Evolutionary conservation across 2,113 vertebrate genomes (phyloP), one percentile per base, ranked within the genome.

Genomic region (Spheniscus mendiculus): DNA sequence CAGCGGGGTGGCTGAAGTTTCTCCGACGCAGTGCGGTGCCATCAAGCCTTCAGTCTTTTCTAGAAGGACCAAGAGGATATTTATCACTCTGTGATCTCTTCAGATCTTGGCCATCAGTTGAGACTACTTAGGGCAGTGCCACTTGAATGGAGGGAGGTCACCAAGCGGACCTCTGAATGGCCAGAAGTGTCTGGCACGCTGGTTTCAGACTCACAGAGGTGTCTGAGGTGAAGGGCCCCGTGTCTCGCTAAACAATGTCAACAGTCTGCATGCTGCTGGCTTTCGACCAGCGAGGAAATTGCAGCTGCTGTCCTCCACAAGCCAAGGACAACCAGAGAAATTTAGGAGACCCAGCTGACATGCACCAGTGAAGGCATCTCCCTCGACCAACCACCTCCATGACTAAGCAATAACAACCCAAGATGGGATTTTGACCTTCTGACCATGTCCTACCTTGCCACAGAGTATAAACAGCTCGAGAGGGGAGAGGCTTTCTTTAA

Each of bases 251-350:
- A 76, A 29, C 85, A 86, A 63, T 8, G 29, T 58, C 88, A 88
- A 83, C 76, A 72, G 67, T 19, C 94, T 78, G 78, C 25, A 4
- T 1, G 53, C 63, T 93, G 86, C 77, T 97, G 94, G 92, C 95
- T 81, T 52, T 14, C 42, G 84, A 93, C 86, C 94, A 94, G 66
- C 45, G 19, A 83, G 88, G 88, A 96, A 92, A 92, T 74, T 63
- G 91, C 77, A 78, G 72, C 83, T 89, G 80, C 88, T 50, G 80
- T 62, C 91, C 47, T 92, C 89, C 44, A 1, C 5, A 6, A 93
- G 94, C 79, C 94, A 96, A 95, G 96, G 96, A 95, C 93, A 74
- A 42, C 7, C 19, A 23, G 52, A 47, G 80, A 89, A 83, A 92
- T 84, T 71, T 70, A 91, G 90, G 83, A 93, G 88, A 25, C 34